A percentile compares a stretch with the other conserved stretches of the same genome.
Conservation (phyloP, 2,113 vertebrate genomes). For the Python bivittatus region DNA sequence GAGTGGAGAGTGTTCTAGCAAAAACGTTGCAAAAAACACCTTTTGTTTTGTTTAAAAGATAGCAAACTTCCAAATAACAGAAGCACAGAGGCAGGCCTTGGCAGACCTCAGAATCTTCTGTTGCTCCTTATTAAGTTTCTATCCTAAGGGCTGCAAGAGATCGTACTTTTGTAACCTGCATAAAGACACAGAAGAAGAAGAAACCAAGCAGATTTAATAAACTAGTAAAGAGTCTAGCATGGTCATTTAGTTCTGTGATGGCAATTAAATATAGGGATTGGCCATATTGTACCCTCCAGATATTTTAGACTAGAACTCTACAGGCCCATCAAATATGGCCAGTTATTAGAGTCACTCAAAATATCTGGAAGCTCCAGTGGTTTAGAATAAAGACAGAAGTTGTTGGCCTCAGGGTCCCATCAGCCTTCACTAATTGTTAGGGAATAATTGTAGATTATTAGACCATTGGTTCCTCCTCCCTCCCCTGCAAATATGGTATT, state of each 20-base stretch:
- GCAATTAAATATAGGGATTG: not conserved
- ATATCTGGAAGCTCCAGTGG: not conserved
- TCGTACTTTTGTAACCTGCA: conserved; percentile 71
- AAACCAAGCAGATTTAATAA: conserved; percentile 54
- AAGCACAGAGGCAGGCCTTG: conserved; percentile 60
- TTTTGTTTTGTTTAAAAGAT: conserved; percentile 49
- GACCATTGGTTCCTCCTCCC: not conserved
- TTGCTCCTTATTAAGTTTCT: conserved; percentile 59
- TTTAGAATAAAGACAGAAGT: not conserved
- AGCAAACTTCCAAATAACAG: conserved; percentile 53
- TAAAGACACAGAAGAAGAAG: conserved; percentile 61
- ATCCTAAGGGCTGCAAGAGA: conserved; percentile 66
- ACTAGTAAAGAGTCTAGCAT: not conserved
- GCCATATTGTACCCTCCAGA: not conserved
- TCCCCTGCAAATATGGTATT: not conserved
- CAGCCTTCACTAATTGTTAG: not conserved
- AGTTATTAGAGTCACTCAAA: not conserved
- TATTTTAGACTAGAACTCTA: not conserved
- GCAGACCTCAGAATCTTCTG: conserved; percentile 67
- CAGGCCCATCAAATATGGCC: not conserved
- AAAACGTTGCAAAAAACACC: conserved; percentile 49
- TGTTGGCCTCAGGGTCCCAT: not conserved
- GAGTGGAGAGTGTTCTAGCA: conserved; percentile 26
- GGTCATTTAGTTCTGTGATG: conserved; percentile 8
- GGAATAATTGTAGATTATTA: not conserved